These are phyloP conservation scores for Oryzias sinensis DNA, from an alignment of 2,797 vertebrate species.

Conservation along the genomic window DNA sequence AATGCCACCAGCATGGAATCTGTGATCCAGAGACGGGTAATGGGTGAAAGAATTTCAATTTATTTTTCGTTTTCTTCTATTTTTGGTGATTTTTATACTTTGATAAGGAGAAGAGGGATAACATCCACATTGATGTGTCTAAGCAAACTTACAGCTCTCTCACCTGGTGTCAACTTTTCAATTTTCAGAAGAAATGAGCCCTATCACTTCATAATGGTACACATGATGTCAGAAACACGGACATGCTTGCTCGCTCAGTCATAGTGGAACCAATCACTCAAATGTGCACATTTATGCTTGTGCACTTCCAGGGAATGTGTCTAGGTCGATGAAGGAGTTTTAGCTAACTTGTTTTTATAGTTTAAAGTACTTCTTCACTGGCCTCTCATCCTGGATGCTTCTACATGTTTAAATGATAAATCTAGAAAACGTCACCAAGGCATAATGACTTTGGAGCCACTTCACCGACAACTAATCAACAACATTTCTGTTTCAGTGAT, in stretches of 20 bases:
- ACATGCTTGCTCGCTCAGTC: not conserved
- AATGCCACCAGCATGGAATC: constrained; percentile 87
- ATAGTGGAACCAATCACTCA: not conserved
- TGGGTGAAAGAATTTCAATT: not conserved
- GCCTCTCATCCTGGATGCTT: not conserved
- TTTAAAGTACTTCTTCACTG: constrained; percentile 1
- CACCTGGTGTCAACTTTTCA: too few relatives aligned
- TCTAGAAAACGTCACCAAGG: constrained; percentile 16
- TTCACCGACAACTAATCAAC: constrained; percentile 25
- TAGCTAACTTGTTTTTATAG: not conserved
- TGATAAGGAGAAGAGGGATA: too few relatives aligned
- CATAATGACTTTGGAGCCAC: constrained; percentile 7
- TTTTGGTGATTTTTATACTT: too few relatives aligned
- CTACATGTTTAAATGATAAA: constrained; percentile 17
- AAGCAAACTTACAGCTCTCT: too few relatives aligned
- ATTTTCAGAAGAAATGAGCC: too few relatives aligned
- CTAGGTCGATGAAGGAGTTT: too few relatives aligned
- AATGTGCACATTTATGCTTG: too few relatives aligned
- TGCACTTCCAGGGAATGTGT: too few relatives aligned
- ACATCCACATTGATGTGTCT: too few relatives aligned
- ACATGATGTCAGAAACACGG: too few relatives aligned
- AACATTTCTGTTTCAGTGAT: constrained; percentile 27
- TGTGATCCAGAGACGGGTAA: constrained; percentile 87
- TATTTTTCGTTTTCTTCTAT: too few relatives aligned
- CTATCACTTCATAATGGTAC: too few relatives aligned